Percentiles rank a stretch among this genome's conserved stretches.
Conservation (phyloP, 2,113 vertebrate genomes). For the Calyptommatus sinebrachiatus region DNA sequence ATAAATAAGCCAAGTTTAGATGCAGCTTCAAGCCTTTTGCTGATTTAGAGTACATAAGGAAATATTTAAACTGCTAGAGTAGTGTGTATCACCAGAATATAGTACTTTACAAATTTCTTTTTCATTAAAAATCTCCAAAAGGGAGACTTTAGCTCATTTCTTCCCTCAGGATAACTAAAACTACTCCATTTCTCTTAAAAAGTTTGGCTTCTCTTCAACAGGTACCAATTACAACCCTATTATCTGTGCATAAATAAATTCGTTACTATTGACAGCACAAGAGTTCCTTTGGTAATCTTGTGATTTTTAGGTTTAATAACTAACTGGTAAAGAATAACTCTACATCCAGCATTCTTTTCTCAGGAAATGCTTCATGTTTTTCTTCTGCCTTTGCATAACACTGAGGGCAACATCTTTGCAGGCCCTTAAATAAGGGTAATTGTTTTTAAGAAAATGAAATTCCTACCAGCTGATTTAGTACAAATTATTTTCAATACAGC, state of each 20-base stretch:
- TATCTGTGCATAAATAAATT: not conserved
- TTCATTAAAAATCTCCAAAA: not conserved
- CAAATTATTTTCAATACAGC: too few species aligned
- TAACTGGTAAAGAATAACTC: not conserved
- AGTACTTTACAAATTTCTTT: too few species aligned
- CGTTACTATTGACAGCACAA: not conserved
- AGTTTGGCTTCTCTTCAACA: not conserved
- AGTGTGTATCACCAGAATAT: too few species aligned
- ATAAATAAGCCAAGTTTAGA: too few species aligned
- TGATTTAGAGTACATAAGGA: too few species aligned
- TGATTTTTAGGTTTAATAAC: not conserved
- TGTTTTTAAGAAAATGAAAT: too few species aligned
- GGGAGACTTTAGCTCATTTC: not conserved
- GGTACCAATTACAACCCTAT: not conserved
- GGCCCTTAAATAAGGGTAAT: too few species aligned
- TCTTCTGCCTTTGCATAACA: not conserved
- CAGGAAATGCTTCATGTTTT: too few species aligned
- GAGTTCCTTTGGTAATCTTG: not conserved
- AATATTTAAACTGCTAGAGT: too few species aligned
- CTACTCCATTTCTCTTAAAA: not conserved
- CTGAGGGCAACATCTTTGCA: not conserved
- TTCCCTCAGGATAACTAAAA: slow-evolving; percentile 16
- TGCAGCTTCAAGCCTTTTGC: too few species aligned
- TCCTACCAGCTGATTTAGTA: too few species aligned
- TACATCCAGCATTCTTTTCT: too few species aligned